phyloP scores from a whole-genome alignment of 2,113 vertebrate genomes.

The Heteronetta atricapilla region DNA sequence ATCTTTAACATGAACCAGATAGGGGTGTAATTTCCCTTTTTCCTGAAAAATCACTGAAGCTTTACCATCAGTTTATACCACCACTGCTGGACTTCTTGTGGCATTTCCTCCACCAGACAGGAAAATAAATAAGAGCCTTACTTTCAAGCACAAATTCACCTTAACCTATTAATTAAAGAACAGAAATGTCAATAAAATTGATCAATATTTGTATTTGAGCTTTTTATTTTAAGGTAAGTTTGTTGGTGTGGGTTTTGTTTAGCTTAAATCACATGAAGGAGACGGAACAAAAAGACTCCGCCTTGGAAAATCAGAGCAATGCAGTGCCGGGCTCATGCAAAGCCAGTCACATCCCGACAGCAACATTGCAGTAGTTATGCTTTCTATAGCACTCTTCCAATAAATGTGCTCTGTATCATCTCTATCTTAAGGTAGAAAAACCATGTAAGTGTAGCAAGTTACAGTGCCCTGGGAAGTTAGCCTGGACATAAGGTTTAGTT shows the following conservation, averaged over 20 bases:
- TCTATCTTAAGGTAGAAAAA: not conserved
- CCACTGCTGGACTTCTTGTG: not conserved
- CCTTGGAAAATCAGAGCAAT: not conserved
- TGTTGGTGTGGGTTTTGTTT: not conserved
- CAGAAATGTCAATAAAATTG: not conserved
- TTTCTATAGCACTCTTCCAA: not conserved
- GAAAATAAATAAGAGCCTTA: not conserved
- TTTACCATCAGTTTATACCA: not conserved
- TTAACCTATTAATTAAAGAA: not conserved
- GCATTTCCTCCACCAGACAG: not conserved
- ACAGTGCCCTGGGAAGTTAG: not conserved
- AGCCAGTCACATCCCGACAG: not conserved
- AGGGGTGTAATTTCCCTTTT: not conserved
- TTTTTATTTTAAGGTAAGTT: not conserved
- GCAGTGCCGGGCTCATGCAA: not conserved
- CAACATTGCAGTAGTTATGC: not conserved
- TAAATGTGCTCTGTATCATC: not conserved
- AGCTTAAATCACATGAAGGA: not conserved
- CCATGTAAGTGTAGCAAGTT: not conserved
- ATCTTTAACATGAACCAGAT: not conserved
- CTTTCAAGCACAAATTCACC: not conserved
- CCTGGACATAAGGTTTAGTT: not conserved
- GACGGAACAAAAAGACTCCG: not conserved
- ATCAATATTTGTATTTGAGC: not conserved
- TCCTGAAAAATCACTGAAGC: not conserved